Evolutionary conservation across 2,113 vertebrate species (phyloP).

Genomic region (Falcunculus frontatus): DNA sequence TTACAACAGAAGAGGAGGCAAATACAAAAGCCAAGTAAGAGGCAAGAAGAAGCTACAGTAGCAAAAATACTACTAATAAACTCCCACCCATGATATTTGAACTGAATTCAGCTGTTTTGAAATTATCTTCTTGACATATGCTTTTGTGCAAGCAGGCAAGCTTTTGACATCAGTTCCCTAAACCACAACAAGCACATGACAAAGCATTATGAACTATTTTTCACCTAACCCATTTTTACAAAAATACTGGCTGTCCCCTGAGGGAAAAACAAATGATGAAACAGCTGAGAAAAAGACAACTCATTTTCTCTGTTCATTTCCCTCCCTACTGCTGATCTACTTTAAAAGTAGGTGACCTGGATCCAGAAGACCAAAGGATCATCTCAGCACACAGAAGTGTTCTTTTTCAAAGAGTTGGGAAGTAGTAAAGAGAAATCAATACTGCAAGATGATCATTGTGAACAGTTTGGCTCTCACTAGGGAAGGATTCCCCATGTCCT

Average conservation of each 20-base stretch:
- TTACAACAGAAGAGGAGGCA: background rate
- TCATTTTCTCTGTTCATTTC: background rate
- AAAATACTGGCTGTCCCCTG: background rate
- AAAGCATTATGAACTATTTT: background rate
- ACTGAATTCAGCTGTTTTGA: background rate
- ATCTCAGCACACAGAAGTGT: background rate
- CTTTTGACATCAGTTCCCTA: background rate
- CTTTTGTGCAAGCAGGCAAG: background rate
- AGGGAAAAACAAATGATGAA: background rate
- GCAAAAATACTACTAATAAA: background rate
- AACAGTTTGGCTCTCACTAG: background rate
- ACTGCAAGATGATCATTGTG: background rate
- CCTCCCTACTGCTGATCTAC: background rate
- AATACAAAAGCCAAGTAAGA: background rate
- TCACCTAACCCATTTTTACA: background rate
- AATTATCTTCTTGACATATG: background rate
- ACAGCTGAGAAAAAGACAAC: background rate
- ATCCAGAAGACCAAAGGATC: background rate
- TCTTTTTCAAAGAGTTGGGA: background rate
- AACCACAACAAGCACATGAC: background rate
- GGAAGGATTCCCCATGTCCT: background rate
- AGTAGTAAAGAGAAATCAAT: background rate
- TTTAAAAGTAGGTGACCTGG: background rate
- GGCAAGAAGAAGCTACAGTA: background rate
- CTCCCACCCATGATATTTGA: background rate